A percentile compares a stretch with the other conserved stretches of the same genome.
phyloP scores from a whole-genome alignment of 1,140 invertebrate genomes.

The Drosophila dunni region DNA sequence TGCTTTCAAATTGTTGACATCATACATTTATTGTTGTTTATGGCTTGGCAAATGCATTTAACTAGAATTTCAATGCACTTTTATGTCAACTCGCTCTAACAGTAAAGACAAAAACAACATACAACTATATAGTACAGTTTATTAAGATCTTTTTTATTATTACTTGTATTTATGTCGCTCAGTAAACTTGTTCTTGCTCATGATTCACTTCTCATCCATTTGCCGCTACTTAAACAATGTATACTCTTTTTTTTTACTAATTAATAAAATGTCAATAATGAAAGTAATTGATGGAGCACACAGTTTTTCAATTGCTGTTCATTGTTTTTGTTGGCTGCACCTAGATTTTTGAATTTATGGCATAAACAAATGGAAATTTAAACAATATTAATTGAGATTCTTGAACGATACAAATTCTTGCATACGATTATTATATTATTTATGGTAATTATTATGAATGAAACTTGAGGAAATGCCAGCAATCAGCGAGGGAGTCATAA shows the following conservation, averaged over 20 bases:
- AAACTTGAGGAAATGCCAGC: background rate
- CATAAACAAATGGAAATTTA: conserved; percentile 13
- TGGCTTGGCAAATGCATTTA: conserved; percentile 49
- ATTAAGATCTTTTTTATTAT: conserved; percentile 3
- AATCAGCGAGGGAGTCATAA: background rate
- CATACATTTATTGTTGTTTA: conserved; percentile 61
- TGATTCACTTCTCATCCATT: background rate
- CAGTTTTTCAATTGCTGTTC: background rate
- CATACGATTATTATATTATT: background rate
- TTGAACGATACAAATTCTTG: conserved; percentile 22
- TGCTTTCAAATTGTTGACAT: conserved; percentile 60
- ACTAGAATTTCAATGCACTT: conserved; percentile 69
- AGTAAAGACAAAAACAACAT: conserved; percentile 36
- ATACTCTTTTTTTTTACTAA: too few species aligned
- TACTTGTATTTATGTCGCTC: background rate
- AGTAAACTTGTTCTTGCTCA: background rate
- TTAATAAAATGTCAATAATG: conserved; percentile 62
- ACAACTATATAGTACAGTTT: conserved; percentile 5
- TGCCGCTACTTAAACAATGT: too few species aligned
- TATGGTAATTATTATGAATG: background rate
- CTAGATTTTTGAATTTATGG: conserved; percentile 11
- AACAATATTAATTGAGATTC: background rate
- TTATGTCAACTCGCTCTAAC: conserved; percentile 69
- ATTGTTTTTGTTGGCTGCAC: conserved; percentile 35
- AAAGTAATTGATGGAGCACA: conserved; percentile 33